These are phyloP conservation scores for Orius insidiosus DNA, from an alignment of 1,140 invertebrate species.

Conservation along the genomic window DNA sequence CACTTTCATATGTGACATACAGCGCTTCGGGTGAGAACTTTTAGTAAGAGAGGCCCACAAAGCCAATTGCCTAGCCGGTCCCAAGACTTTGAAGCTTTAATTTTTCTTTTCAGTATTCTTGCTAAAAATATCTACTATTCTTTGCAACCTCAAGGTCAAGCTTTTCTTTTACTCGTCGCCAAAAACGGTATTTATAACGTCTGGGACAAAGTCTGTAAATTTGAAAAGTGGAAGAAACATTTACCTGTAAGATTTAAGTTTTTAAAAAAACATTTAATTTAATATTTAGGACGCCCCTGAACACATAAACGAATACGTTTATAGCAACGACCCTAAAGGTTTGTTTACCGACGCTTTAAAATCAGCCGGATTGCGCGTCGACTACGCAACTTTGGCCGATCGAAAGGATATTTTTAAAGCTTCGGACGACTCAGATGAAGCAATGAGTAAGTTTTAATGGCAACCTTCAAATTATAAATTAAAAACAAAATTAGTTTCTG, in stretches of 20 bases:
- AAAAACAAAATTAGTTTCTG: background rate
- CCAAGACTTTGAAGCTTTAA: too few species aligned
- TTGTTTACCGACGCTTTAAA: background rate
- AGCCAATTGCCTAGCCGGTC: too few species aligned
- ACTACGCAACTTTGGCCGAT: background rate
- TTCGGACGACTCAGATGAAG: background rate
- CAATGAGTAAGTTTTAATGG: constrained; percentile 6
- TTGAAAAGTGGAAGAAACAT: constrained; percentile 3
- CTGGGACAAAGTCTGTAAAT: constrained; percentile 6
- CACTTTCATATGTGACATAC: too few species aligned
- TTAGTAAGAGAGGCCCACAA: too few species aligned
- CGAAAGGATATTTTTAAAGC: constrained; percentile 4
- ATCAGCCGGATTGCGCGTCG: background rate
- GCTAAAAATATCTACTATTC: constrained; percentile 3
- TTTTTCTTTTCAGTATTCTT: background rate
- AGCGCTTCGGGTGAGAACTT: too few species aligned
- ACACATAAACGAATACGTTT: constrained; percentile 8
- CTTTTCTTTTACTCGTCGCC: constrained; percentile 3
- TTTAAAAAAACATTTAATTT: too few species aligned
- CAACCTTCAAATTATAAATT: too few species aligned
- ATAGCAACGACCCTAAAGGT: constrained; percentile 2
- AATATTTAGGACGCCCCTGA: background rate
- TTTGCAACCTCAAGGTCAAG: constrained; percentile 8
- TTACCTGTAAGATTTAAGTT: background rate
- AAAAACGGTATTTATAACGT: constrained; percentile 6